These are phyloP conservation scores for Pseudolaguvia tuberculata DNA, from an alignment of 2,113 vertebrate genomes.

Conservation along the genomic window DNA sequence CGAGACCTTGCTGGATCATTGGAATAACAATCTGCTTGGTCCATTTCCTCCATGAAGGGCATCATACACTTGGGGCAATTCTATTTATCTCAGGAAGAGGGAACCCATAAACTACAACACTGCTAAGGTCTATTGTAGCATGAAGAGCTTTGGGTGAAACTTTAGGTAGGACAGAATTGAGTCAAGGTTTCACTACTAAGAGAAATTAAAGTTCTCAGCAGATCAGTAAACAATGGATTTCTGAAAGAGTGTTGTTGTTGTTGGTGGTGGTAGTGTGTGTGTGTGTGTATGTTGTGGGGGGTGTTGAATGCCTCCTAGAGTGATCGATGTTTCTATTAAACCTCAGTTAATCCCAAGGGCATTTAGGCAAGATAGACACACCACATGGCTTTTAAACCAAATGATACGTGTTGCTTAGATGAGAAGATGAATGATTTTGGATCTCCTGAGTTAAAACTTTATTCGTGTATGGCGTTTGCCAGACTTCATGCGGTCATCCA, in stretches of 20 bases:
- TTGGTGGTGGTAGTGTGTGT: too few species aligned
- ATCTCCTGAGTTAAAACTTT: too few species aligned
- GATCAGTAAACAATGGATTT: neutral
- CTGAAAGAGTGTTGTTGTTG: too few species aligned
- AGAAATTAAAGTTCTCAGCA: neutral
- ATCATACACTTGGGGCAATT: conserved; percentile 19
- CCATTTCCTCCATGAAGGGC: conserved; percentile 29
- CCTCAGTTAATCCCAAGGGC: neutral
- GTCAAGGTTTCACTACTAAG: neutral
- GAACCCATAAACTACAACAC: neutral
- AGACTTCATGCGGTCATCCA: too few species aligned
- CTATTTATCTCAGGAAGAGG: neutral
- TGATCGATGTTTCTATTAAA: neutral
- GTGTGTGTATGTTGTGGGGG: too few species aligned
- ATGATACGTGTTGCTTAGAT: neutral
- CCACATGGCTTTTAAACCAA: neutral
- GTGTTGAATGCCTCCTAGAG: neutral
- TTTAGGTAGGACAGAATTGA: too few species aligned
- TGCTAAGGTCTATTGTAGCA: neutral
- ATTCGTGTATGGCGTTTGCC: too few species aligned
- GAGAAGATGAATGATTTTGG: too few species aligned
- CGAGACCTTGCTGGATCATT: conserved; percentile 16
- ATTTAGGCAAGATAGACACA: neutral
- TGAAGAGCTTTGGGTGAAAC: too few species aligned
- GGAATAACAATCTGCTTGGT: conserved; percentile 8